Base-by-base conservation (phyloP, 2,888 invertebrate species). In the Macroteleia sp. region DNA sequence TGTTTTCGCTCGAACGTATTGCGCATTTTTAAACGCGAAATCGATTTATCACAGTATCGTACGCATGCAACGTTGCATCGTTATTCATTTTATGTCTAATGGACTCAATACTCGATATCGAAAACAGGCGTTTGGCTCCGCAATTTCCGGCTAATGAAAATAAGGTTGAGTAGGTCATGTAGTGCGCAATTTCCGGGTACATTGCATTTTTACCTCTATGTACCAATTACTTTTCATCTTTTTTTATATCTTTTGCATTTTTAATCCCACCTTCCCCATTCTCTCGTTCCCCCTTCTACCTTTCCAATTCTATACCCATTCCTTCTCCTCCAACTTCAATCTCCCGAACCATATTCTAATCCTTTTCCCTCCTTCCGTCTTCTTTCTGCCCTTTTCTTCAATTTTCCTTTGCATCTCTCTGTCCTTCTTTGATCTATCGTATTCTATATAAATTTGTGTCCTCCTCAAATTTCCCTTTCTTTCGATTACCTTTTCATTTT, bases 131-230 rank as follows among this genome's bases (percentile, higher is more conserved):
- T 56, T 54, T 50, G 48, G 56, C 39, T 32, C 42, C 32, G 62
- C 54, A 73, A 73, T 73, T 73, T 73, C 71, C 71, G 71, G 48
- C 56, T 73, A 64, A 64, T 64, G 39, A 64, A 73, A 73, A 73
- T 56, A 42, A 73, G 48, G 71, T 56, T 56, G 70, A 52, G 71
- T 56, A 71, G 71, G 54, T 71, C 62, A 54, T 39, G 62, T 30
- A 22, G 14, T 10, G 10, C 6, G 41, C 41, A 69, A 71, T 71
- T 61, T 71, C 46, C 71, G 46, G 54, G 61, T 61, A 6, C 48
- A 39, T 39, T 14, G 10, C 9, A 22, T 39, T 44, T 22, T 62
- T 62, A 28, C 42, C 5, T 9, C 6, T 4, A 3, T 3, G 8
- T 9, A 12, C 25, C 32, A 30, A 42, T 57, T 22, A 16, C 25